Conservation (phyloP, 2,888 invertebrate species). For the Xestia xanthographa region DNA sequence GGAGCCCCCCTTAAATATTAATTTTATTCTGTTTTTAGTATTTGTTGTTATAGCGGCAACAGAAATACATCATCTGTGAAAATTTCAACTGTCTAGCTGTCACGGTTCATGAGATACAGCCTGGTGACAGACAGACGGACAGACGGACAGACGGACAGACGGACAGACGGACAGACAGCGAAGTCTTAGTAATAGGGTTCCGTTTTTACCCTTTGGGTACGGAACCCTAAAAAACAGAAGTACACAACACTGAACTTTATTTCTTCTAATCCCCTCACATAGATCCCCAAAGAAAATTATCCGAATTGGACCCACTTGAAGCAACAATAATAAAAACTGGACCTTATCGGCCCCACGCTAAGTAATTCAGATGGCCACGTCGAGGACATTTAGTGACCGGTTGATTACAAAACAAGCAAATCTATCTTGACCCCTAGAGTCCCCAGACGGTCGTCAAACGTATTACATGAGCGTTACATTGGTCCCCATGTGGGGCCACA, state of each 20-base stretch:
- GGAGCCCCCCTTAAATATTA: too few species aligned
- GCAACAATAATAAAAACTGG: conserved; percentile 87
- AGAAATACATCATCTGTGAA: too few species aligned
- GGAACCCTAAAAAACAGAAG: conserved; percentile 22
- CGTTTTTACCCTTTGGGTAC: too few species aligned
- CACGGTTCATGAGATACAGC: too few species aligned
- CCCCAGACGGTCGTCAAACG: conserved; percentile 70
- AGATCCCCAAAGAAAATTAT: conserved; percentile 57
- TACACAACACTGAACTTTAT: conserved; percentile 40
- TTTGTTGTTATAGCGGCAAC: too few species aligned
- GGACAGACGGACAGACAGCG: too few species aligned
- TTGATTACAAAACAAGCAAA: conserved; percentile 83
- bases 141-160: too few species aligned
- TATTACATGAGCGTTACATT: conserved; percentile 57
- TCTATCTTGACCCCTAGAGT: conserved; percentile 73
- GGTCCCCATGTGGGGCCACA: conserved; percentile 63
- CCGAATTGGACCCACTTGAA: conserved; percentile 79
- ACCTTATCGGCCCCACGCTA: conserved; percentile 85
- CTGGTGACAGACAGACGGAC: too few species aligned
- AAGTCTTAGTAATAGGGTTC: too few species aligned
- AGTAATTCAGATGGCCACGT: conserved; percentile 85
- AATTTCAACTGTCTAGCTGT: too few species aligned
- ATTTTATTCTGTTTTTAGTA: too few species aligned
- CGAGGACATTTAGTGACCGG: conserved; percentile 80
- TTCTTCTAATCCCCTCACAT: conserved; percentile 26